Base-by-base conservation (phyloP, 2,888 invertebrate species). In the Philopedon plagiatum region DNA sequence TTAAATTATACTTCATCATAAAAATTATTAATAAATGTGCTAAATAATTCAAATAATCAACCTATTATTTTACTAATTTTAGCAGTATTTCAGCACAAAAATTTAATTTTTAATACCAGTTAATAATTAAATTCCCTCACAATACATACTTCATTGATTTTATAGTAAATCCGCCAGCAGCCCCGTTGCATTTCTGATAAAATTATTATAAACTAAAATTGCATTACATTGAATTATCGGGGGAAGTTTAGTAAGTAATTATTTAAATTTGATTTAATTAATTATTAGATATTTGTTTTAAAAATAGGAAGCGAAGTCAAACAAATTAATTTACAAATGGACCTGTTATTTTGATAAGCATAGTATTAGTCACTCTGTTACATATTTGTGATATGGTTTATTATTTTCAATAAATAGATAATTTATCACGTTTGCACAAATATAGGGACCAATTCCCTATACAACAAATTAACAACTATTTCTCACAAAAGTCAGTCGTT, bases 61-160 rank as follows among this genome's bases (percentile, higher is more conserved):
- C 37, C 9, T 18, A 34, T 34, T 56, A 56, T 56, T 34, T 56
- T 57, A 23, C 23, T 5, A 37, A 56, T 56, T 34, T 56, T 57
- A 23, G 39, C n/a, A 37, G 39, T 57, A 57, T 39, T 57, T 39
- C 57, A n/a, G 57, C 0, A 18, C 39, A 39, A 21, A 57, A 57
- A 39, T 37, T 57, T 23, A 57, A 57, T 57, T 39, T 57, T 57
- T 57, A 57, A 39, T 57, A 13, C 0, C 9, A 57, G n/a, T 57
- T 57, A 57, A 57, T 39, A 57, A 57, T 57, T 37, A 21, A 57
- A 57, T 37, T 13, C 5, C 9, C 9, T 13, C 19, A 21, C 57
- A 39, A 39, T 39, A 32, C 32, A 9, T 29, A 32, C 3, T 1
- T 37, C 23, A 57, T 57, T 21, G 57, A 57, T 57, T 57, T 37